Percentiles rank a stretch among this genome's conserved stretches.
Evolutionary conservation across 2,888 invertebrate genomes (phyloP).

Genomic region (Clanis bilineata): DNA sequence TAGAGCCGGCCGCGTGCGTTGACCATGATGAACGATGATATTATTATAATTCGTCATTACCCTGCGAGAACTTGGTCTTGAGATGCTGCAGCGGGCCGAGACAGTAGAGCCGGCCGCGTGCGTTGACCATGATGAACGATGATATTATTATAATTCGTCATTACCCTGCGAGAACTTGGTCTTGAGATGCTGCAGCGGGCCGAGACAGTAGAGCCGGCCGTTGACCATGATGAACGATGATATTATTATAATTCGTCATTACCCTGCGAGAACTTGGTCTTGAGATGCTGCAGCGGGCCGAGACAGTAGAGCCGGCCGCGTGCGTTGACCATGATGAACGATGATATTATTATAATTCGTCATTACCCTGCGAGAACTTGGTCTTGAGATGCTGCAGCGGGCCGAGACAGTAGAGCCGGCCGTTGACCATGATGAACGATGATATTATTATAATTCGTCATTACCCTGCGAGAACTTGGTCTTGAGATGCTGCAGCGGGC

Average conservation of each 20-base stretch:
- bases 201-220: conserved; percentile 80
- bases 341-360: too few species aligned
- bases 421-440: too few species aligned
- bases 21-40: conserved; percentile 90
- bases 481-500: conserved; percentile 85
- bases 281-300: conserved; percentile 86
- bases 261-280: conserved; percentile 83
- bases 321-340: too few species aligned
- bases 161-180: conserved; percentile 83
- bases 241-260: too few species aligned
- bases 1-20: conserved; percentile 88
- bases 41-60: too few species aligned
- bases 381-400: conserved; percentile 84
- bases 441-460: too few species aligned
- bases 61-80: conserved; percentile 87
- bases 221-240: too few species aligned
- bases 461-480: conserved; percentile 83
- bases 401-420: conserved; percentile 81
- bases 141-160: too few species aligned
- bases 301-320: conserved; percentile 84
- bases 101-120: conserved; percentile 85
- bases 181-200: conserved; percentile 85
- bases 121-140: conserved; percentile 93
- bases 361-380: conserved; percentile 84
- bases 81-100: conserved; percentile 83